Evolutionary conservation across 35 echinoderm and acorn worm species (phyloP).

Genomic region (Eucidaris tribuloides): DNA sequence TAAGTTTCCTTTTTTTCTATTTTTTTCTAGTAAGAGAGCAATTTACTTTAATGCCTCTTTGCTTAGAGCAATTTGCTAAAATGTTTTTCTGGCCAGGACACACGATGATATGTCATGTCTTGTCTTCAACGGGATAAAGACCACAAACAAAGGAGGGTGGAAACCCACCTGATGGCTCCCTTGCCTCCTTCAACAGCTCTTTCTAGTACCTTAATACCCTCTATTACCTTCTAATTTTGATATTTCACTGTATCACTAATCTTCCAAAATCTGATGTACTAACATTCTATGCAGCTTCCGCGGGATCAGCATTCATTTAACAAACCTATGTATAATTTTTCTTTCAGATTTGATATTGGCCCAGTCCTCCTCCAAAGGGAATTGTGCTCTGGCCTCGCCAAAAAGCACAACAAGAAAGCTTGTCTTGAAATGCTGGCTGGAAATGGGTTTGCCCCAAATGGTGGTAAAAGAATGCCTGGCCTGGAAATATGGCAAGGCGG

Average conservation of each 20-base stretch:
- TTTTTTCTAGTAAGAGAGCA: too few relatives aligned
- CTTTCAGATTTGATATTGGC: constrained; percentile 88
- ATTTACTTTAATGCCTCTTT: too few relatives aligned
- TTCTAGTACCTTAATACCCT: neutral
- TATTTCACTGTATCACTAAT: neutral
- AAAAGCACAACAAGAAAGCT: constrained; percentile 63
- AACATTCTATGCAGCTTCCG: neutral
- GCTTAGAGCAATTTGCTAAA: too few relatives aligned
- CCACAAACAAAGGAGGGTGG: too few relatives aligned
- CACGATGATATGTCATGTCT: too few relatives aligned
- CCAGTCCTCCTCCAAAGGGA: constrained; percentile 70
- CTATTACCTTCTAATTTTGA: neutral
- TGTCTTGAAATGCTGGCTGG: constrained; percentile 47
- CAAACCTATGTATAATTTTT: neutral
- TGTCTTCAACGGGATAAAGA: too few relatives aligned
- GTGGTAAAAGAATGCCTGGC: too few relatives aligned
- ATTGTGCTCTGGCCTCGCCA: constrained; percentile 29
- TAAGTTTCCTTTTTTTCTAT: too few relatives aligned
- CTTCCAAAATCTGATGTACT: neutral
- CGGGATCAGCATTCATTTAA: neutral
- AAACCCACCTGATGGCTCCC: neutral
- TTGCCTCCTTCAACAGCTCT: neutral
- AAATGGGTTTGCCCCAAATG: constrained; percentile 66
- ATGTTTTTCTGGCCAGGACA: too few relatives aligned
- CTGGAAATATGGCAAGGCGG: too few relatives aligned